Evolutionary conservation across 2,113 vertebrate species (phyloP).

Genomic region (Cercocebus atys): DNA sequence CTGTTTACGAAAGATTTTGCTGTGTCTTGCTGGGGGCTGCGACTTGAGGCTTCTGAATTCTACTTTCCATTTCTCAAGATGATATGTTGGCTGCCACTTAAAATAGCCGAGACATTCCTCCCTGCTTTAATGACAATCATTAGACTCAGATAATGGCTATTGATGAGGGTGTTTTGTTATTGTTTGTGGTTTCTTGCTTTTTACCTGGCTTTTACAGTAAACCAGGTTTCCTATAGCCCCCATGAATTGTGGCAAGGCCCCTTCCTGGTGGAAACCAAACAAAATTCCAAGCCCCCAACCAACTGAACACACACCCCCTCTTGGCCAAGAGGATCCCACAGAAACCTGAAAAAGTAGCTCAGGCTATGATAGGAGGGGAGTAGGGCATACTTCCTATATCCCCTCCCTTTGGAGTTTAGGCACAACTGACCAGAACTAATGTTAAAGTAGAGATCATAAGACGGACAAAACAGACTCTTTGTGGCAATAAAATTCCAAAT

Average conservation of each 20-base stretch:
- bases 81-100: constrained; percentile 68
- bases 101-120: constrained; percentile 74
- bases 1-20: rapidly evolving
- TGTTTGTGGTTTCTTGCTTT: background rate
- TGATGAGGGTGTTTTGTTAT: constrained; percentile 18
- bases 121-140: constrained; percentile 76
- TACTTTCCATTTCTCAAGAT: constrained; percentile 62
- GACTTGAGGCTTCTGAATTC: constrained; percentile 61
- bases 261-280: background rate
- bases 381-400: background rate
- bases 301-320: background rate
- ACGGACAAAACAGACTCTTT: background rate
- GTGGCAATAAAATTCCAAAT: background rate
- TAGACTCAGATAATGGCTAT: constrained; percentile 71
- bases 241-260: background rate
- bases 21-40: background rate
- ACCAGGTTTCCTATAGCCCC: too few relatives aligned
- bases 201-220: rapidly evolving
- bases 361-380: background rate
- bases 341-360: background rate
- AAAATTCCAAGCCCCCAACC: background rate
- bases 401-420: background rate
- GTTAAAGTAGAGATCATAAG: background rate
- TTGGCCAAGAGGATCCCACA: background rate
- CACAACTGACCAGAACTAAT: background rate